These are phyloP conservation scores for Clostera curtula DNA, from an alignment of 2,888 invertebrate genomes.

Conservation along the genomic window DNA sequence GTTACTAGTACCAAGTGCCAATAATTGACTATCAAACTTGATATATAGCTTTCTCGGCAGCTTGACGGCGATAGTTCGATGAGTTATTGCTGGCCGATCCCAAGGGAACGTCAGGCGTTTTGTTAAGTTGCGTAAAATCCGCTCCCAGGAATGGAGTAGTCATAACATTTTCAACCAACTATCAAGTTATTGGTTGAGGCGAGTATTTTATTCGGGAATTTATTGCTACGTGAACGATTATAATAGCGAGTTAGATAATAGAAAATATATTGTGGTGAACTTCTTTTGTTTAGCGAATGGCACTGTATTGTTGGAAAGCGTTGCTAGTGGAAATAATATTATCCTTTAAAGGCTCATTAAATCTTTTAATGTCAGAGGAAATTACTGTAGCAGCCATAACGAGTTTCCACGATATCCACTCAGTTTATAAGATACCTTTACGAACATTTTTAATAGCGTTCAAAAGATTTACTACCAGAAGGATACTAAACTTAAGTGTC, in stretches of 20 bases:
- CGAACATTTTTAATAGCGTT: constrained; percentile 33
- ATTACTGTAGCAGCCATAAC: constrained; percentile 7
- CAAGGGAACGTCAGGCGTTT: constrained; percentile 46
- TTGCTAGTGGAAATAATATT: too few species aligned
- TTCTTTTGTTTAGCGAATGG: too few species aligned
- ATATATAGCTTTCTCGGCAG: constrained; percentile 62
- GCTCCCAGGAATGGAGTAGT: constrained; percentile 20
- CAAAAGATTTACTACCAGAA: constrained; percentile 48
- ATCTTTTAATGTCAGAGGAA: too few species aligned
- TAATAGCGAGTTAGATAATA: too few species aligned
- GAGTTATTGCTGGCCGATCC: constrained; percentile 52
- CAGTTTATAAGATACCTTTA: constrained; percentile 24
- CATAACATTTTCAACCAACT: constrained; percentile 24
- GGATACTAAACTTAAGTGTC: constrained; percentile 49
- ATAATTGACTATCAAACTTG: constrained; percentile 73
- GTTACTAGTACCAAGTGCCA: constrained; percentile 60
- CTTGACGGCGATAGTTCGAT: constrained; percentile 60
- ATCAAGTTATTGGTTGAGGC: too few species aligned
- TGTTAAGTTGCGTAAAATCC: constrained; percentile 38
- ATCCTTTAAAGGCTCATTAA: too few species aligned
- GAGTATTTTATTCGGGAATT: too few species aligned
- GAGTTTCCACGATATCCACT: constrained; percentile 22
- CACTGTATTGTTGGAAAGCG: too few species aligned
- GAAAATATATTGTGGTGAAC: too few species aligned
- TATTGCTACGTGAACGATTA: too few species aligned